Conservation (phyloP, 2,797 vertebrate species). For the Poecile montanus region DNA sequence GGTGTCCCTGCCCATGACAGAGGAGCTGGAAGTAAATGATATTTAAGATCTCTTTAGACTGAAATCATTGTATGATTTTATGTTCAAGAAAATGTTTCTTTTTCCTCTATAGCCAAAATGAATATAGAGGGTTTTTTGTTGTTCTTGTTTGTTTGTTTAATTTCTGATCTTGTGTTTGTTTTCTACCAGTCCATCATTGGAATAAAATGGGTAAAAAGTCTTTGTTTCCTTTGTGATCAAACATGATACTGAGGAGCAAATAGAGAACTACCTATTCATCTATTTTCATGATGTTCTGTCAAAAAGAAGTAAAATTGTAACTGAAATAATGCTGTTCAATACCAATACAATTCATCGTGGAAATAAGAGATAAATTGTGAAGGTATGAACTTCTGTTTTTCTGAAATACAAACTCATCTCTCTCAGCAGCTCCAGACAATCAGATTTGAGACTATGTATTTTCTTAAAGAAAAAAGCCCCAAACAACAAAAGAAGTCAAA, state of each 20-base stretch:
- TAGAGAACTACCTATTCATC: not conserved
- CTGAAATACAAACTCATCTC: not conserved
- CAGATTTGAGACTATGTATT: not conserved
- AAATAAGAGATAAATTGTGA: not conserved
- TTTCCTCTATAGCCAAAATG: not conserved
- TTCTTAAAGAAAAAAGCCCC: not conserved
- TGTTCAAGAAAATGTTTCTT: not conserved
- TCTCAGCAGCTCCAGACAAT: not conserved
- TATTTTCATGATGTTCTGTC: not conserved
- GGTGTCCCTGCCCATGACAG: not conserved
- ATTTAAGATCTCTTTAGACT: not conserved
- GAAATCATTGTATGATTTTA: accelerated
- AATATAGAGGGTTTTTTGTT: not conserved
- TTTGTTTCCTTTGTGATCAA: not conserved
- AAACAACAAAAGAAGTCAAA: too few relatives aligned
- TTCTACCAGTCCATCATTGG: not conserved
- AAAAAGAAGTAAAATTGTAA: not conserved
- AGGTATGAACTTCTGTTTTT: not conserved
- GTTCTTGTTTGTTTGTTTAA: too few relatives aligned
- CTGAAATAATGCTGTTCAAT: not conserved
- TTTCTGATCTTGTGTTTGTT: not conserved
- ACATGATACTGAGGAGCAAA: not conserved
- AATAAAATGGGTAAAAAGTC: not conserved
- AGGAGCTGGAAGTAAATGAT: not conserved
- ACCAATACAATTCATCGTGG: not conserved